phyloP scores from a whole-genome alignment of 2,797 vertebrate species.

The Taenioides sp. region DNA sequence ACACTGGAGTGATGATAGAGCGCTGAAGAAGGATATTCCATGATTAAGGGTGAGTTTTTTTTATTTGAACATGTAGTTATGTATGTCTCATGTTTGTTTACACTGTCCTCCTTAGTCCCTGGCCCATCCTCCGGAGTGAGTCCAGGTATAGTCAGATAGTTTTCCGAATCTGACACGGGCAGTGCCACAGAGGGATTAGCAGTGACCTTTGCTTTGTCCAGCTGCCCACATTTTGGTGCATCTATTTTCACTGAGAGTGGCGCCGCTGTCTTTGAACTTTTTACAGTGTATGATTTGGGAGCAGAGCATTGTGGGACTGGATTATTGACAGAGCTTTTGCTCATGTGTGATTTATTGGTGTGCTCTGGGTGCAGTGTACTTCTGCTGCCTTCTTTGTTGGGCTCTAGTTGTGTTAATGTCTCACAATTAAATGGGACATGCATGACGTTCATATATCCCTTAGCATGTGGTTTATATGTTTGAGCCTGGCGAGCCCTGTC shows the following conservation, averaged over 20 bases:
- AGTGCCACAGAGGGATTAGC: slow-evolving; percentile 51
- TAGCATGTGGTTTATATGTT: slow-evolving; percentile 25
- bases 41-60: slow-evolving; percentile 61
- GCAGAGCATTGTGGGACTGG: slow-evolving; percentile 40
- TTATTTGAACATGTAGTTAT: slow-evolving; percentile 51
- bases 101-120: neutral
- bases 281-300: slow-evolving; percentile 45
- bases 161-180: slow-evolving; percentile 79
- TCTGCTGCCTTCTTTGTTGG: slow-evolving; percentile 65
- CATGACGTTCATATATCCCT: slow-evolving; percentile 53
- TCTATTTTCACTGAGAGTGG: slow-evolving; percentile 73
- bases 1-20: slow-evolving; percentile 78
- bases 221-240: slow-evolving; percentile 48
- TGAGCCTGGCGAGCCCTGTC: slow-evolving; percentile 48
- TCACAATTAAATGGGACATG: slow-evolving; percentile 56
- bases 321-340: slow-evolving; percentile 53
- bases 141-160: slow-evolving; percentile 88
- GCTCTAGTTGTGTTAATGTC: slow-evolving; percentile 50
- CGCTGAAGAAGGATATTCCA: slow-evolving; percentile 68
- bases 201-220: slow-evolving; percentile 54
- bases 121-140: slow-evolving; percentile 51
- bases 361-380: slow-evolving; percentile 66
- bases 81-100: slow-evolving; percentile 34
- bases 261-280: slow-evolving; percentile 46
- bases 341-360: slow-evolving; percentile 52